Base-by-base conservation (phyloP, 2,888 invertebrate genomes). In the Cephonodes hylas region DNA sequence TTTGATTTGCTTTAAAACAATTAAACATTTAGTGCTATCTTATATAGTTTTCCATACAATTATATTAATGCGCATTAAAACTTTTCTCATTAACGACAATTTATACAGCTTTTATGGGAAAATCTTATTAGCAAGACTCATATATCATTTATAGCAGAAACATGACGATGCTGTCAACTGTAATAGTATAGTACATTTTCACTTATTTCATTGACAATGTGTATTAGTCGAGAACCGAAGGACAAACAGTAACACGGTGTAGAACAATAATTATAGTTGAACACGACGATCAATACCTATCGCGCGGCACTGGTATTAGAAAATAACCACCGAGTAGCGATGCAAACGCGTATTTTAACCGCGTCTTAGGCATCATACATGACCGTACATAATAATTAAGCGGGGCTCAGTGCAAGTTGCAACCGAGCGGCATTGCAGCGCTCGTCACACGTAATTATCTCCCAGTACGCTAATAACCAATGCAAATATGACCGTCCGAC, bases 371-470 rank as follows among this genome's bases (percentile, higher is more conserved):
- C 77, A 73, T 74, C 73, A 75, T 72, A 53, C 31, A 77, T 77
- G 79, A 74, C 77, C 76, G 76, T 70, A 74, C 68, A 67, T 71
- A 76, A 73, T 84, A 85, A 88, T 86, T 85, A 84, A 77, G 74
- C 72, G 66, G 75, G 71, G 79, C 76, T 75, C 73, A 75, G 69
- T 73, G 74, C 70, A 66, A 66, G 71, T 70, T 69, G 72, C 80
- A 77, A 79, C 76, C 67, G 76, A 73, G 73, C 73, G 67, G 72
- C 73, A 72, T 73, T 76, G 78, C 80, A 76, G 70, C 76, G 78
- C 79, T 81, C 86, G 84, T 87, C 88, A 85, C 79, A 86, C 79
- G 83, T 87, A 89, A 90, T 91, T 89, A 91, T 88, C 84, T 79
- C 83, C 70, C 80, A 76, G 82, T 84, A 88, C 86, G 86, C 81